Evolutionary conservation across 2,797 vertebrate genomes (phyloP).

Genomic region (Tapera naevia): DNA sequence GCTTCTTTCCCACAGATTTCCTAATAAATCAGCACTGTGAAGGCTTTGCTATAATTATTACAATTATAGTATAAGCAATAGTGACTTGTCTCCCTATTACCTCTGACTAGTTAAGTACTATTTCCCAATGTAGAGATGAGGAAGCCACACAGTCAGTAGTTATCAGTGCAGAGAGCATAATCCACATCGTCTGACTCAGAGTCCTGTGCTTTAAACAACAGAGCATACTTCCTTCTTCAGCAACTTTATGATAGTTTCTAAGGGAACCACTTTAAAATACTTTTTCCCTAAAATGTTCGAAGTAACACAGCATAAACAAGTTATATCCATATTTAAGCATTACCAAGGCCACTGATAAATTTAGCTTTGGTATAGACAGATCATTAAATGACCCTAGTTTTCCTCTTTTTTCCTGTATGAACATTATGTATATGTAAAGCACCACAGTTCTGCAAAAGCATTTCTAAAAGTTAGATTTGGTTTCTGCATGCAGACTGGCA

Average conservation of each 20-base stretch:
- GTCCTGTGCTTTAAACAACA: conserved; percentile 29
- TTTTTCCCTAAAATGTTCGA: not conserved
- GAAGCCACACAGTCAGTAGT: not conserved
- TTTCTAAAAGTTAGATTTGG: not conserved
- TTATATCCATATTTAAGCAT: not conserved
- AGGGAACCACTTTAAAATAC: not conserved
- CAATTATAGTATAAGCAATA: not conserved
- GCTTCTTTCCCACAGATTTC: not conserved
- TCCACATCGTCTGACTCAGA: conserved; percentile 50
- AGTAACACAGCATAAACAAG: not conserved
- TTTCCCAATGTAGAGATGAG: conserved; percentile 24
- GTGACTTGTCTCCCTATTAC: not conserved
- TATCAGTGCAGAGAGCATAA: not conserved
- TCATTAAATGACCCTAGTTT: not conserved
- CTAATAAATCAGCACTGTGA: not conserved
- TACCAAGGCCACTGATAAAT: not conserved
- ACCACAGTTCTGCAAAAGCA: not conserved
- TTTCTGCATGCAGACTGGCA: not conserved
- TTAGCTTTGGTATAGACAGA: not conserved
- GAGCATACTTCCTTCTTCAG: conserved; percentile 7
- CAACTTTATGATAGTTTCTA: not conserved
- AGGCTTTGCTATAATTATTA: not conserved
- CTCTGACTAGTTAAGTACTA: not conserved
- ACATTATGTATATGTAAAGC: not conserved
- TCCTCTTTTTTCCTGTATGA: not conserved